Evolutionary conservation across 2,797 vertebrate species (phyloP).

Genomic region (Phalloptychus januarius): DNA sequence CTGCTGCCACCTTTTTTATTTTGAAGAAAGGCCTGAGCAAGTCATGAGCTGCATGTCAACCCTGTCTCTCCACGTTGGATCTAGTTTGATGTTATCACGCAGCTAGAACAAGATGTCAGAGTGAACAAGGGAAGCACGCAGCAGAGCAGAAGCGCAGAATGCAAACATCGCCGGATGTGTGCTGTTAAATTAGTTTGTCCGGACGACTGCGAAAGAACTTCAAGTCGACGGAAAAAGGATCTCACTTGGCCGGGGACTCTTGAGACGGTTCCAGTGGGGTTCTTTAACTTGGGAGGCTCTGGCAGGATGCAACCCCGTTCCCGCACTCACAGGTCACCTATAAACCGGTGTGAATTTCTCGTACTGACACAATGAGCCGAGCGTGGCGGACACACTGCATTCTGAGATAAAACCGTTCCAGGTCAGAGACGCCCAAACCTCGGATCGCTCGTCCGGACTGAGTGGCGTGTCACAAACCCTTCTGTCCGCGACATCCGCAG

Average conservation of each 20-base stretch:
- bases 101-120: slow-evolving; percentile 46
- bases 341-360: slow-evolving; percentile 56
- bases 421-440: slow-evolving; percentile 63
- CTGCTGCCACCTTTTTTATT: slow-evolving; percentile 70
- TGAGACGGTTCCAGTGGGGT: background rate
- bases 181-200: slow-evolving; percentile 41
- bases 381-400: slow-evolving; percentile 27
- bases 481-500: slow-evolving; percentile 52
- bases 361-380: slow-evolving; percentile 37
- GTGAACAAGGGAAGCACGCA: slow-evolving; percentile 23
- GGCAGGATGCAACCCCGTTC: slow-evolving; percentile 44
- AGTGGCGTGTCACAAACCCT: slow-evolving; percentile 58
- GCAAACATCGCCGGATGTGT: slow-evolving; percentile 40
- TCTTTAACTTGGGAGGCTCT: slow-evolving; percentile 27
- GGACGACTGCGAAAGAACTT: slow-evolving; percentile 15
- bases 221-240: slow-evolving; percentile 32
- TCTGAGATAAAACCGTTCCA: slow-evolving; percentile 48
- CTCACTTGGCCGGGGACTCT: slow-evolving; percentile 25
- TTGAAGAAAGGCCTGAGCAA: slow-evolving; percentile 52
- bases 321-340: slow-evolving; percentile 46
- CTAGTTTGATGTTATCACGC: slow-evolving; percentile 32
- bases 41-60: slow-evolving; percentile 52
- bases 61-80: slow-evolving; percentile 50
- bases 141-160: slow-evolving; percentile 43
- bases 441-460: slow-evolving; percentile 32